Evolutionary conservation across 2,888 invertebrate species (phyloP), one percentile per base, ranked within the genome.

Genomic region (Brachypalpus laphriformis): DNA sequence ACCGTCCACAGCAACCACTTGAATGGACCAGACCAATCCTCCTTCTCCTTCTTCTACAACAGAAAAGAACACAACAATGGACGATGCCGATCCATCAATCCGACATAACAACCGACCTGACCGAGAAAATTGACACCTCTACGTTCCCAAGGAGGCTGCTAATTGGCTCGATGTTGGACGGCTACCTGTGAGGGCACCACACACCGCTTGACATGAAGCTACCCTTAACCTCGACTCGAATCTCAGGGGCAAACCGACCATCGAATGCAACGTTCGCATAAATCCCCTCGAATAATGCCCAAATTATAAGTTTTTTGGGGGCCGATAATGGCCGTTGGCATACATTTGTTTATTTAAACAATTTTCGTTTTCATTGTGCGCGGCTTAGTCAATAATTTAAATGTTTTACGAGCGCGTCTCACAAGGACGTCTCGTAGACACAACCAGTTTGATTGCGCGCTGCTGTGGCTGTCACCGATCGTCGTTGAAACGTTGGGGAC

Each of bases 371-470:
- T 72, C 54, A 40, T 63, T 56, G 71, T 37, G 61, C 34, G 68
- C 45, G 68, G 54, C 68, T 70, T 61, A 61, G 81, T 70, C 81
- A 56, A 85, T 85, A 85, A 85, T 85, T 76, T 81, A 85, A 85
- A 80, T 54, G 71, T 85, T 85, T 85, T 85, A 85, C 75, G 77
- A 77, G 76, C 81, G 75, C 75, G 63, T 76, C 61, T 51, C 75
- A 85, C 85, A 85, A 85, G 85, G 85, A 85, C 85, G 85, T 81
- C 81, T 81, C 81, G 81, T 49, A 51, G 40, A 76, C 70, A 85
- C 71, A 85, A 85, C 85, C 85, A 85, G 85, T 85, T 85, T 74
- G 51, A 59, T 78, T 74, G 77, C 28, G 70, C 34, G 25, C 25
- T 25, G 25, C n/a, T n/a, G 25, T 5, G 25, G 51, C 78, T 85